Conservation (phyloP, 1,140 invertebrate genomes). For the Homarus americanus region DNA sequence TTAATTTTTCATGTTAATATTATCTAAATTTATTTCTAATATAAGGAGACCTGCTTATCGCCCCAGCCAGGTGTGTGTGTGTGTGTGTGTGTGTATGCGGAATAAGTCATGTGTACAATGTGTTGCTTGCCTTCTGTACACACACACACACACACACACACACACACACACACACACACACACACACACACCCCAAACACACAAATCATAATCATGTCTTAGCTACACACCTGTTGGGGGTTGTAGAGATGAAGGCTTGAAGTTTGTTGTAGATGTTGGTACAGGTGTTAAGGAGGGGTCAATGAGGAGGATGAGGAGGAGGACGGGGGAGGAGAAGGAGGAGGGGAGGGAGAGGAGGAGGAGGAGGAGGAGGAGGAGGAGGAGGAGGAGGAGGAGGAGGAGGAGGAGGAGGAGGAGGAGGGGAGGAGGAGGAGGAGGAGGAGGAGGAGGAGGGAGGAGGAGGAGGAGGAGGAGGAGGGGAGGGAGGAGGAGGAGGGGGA, state of each 20-base stretch:
- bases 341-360: neutral
- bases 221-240: too few relatives aligned
- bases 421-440: neutral
- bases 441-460: neutral
- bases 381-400: too few relatives aligned
- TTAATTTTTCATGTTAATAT: too few relatives aligned
- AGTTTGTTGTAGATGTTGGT: too few relatives aligned
- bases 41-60: too few relatives aligned
- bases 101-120: too few relatives aligned
- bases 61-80: too few relatives aligned
- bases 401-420: neutral
- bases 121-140: neutral
- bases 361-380: neutral
- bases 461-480: neutral
- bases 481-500: neutral
- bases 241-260: too few relatives aligned
- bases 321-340: neutral
- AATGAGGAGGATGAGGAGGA: too few relatives aligned
- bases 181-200: neutral
- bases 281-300: neutral
- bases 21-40: too few relatives aligned
- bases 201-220: too few relatives aligned
- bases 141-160: slow-evolving; percentile 21
- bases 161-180: slow-evolving; percentile 30
- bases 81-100: too few relatives aligned